Base-by-base conservation (phyloP, 2,113 vertebrate species). In the Apodemus sylvaticus region DNA sequence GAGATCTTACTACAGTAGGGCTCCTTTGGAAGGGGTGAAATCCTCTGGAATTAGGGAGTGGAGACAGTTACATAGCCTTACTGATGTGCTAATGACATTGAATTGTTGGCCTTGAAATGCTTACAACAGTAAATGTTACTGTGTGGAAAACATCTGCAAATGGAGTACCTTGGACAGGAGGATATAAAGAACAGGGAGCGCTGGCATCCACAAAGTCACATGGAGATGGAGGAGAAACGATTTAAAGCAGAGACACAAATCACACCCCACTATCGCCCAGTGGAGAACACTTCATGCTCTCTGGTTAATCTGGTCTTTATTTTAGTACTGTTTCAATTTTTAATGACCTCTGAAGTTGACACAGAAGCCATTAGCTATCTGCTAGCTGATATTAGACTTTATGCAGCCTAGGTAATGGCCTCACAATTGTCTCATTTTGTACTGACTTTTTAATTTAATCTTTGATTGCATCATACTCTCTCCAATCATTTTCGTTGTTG, bases 301-400 rank as follows among this genome's bases (percentile, higher is more conserved):
- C 76, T 66, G 45, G 8, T n/a, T 94, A 91, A 34, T 70, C 62
- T 36, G 16, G 26, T 36, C 45, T 89, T 60, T 60, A 60, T 16
- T 79, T 95, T 89, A 77, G 62, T 78, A 82, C 24, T 89, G 39
- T 11, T 89, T 94, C 42, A 71, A 19, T 68, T 93, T 89, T 86
- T 89, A 78, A 68, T 91, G 19, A 71, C 2, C 93, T 94, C 20
- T 93, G 58, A 86, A 48, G 55, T 86, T 82, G 70, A 86, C 60
- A 45, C 26, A 90, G 19, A 94, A 89, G 17, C n/a, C 86, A 36
- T 91, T 79, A 77, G 34, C 3, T 31, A 12, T 45, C 48, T 91
- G n/a, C 51, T 78, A 12, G 39, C 26, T 66, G 26, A 48, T 34
- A 31, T 34, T 34, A 66, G 90, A 39, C 88, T 34, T 77, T 48